Conservation (phyloP, 2,113 vertebrate genomes). For the Petrocephalus zakoni region DNA sequence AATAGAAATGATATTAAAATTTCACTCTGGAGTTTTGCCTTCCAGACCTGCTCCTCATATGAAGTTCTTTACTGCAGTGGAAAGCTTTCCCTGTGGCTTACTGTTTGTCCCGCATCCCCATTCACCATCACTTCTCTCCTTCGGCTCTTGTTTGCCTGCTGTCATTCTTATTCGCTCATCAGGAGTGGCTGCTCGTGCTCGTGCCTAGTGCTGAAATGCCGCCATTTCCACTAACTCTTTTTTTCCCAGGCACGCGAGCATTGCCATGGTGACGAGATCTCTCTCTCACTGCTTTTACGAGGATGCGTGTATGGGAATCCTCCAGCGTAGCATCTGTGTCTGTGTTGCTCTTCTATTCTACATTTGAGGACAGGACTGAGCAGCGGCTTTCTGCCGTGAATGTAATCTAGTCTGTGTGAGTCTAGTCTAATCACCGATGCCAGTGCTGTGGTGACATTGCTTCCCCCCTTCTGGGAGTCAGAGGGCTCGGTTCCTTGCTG, state of each 20-base stretch:
- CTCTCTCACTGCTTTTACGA: background rate
- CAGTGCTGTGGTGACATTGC: background rate
- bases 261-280: slow-evolving; percentile 17
- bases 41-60: too few relatives aligned
- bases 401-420: background rate
- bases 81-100: background rate
- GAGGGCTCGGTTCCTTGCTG: background rate
- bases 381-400: background rate
- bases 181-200: background rate
- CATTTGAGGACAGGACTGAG: background rate
- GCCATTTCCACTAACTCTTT: background rate
- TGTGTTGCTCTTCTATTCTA: background rate
- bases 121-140: background rate
- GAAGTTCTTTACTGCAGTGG: background rate
- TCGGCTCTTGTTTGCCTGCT: background rate
- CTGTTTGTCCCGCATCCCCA: background rate
- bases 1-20: background rate
- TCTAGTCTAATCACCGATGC: background rate
- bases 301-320: background rate
- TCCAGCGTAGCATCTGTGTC: background rate
- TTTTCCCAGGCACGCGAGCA: background rate
- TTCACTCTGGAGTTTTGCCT: too few relatives aligned
- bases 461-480: too few relatives aligned
- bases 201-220: background rate
- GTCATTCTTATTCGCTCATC: background rate